Base-by-base conservation (phyloP, 2,113 vertebrate species). In the Neogobius melanostomus region DNA sequence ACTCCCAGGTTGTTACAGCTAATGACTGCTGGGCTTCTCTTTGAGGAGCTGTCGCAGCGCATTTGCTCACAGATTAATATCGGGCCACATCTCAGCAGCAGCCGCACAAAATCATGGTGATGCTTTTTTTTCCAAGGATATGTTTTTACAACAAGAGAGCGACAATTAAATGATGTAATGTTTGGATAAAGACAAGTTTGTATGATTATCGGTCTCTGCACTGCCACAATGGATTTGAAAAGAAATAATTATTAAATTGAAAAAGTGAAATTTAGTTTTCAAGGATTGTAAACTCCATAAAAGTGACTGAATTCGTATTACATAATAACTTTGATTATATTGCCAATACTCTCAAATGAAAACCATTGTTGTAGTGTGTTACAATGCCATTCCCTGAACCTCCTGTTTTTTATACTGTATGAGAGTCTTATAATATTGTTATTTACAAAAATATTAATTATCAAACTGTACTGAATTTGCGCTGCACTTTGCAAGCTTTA, bases 31-130 rank as follows among this genome's bases (percentile, higher is more conserved):
- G 80, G 79, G 84, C 78, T 88, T 88, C 72, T 89, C 71, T 69
- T 81, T 74, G 1, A 64, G 52, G 75, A 86, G 79, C 84, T 88
- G 87, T 91, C 90, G 81, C 75, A 85, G 79, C 74, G 75, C 71
- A 87, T 91, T 89, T 92, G 82, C 82, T 86, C 78, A 72, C 68
- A 86, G 85, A 83, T 78, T 90, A 89, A 90, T 87, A 85, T 83
- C 78, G 54, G 59, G 67, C 10, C 57, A 82, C 66, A 66, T 57
- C 10, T 17, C 54, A 57, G 54, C 8, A 21, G 54, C 54, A 57
- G 54, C 54, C 11, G 17, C 16, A 0, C 9, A 57, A 57, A 36
- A 57, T 57, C 10, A 6, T 3, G 0, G 4, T 0, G 14, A 8
- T 8, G n/a, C 15, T 53, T 52, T 53, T 53, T n/a, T 53, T 53